Percentiles rank a stretch among this genome's conserved stretches.
Evolutionary conservation across 2,888 invertebrate species (phyloP).

Genomic region (Tiliacea citrago): DNA sequence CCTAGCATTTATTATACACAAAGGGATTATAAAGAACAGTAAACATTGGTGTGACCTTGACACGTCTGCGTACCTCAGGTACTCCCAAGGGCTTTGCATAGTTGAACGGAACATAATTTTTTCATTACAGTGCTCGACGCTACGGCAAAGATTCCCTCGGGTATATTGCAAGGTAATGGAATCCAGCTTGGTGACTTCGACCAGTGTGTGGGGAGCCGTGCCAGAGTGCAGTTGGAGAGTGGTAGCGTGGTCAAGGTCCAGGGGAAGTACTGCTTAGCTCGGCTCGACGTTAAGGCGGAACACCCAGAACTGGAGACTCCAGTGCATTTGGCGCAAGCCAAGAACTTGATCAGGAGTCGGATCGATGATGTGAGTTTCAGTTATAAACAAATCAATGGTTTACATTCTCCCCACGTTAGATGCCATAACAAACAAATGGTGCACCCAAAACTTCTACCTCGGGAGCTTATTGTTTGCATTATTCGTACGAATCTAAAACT

Average conservation of each 20-base stretch:
- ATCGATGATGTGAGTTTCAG: constrained; percentile 91
- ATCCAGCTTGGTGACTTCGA: constrained; percentile 94
- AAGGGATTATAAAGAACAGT: constrained; percentile 58
- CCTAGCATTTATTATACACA: constrained; percentile 52
- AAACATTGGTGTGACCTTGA: constrained; percentile 58
- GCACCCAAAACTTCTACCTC: background rate
- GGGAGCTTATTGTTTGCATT: constrained; percentile 27
- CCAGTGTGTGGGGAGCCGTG: constrained; percentile 91
- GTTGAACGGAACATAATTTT: constrained; percentile 76
- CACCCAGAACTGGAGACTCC: constrained; percentile 91
- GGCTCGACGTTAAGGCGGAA: constrained; percentile 91
- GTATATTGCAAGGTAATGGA: constrained; percentile 92
- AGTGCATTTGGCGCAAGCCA: constrained; percentile 92
- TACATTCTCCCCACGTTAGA: constrained; percentile 5
- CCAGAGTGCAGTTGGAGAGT: constrained; percentile 91
- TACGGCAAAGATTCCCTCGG: constrained; percentile 93
- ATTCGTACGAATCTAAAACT: constrained; percentile 14
- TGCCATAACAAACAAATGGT: constrained; percentile 22
- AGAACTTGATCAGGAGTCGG: constrained; percentile 91
- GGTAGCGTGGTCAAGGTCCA: constrained; percentile 91
- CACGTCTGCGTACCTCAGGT: constrained; percentile 60
- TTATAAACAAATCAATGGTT: constrained; percentile 38
- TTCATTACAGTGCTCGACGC: constrained; percentile 93
- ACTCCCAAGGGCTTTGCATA: constrained; percentile 69
- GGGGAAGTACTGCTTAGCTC: constrained; percentile 93